phyloP scores from a whole-genome alignment of 2,888 invertebrate genomes.

The Clivina fossor region DNA sequence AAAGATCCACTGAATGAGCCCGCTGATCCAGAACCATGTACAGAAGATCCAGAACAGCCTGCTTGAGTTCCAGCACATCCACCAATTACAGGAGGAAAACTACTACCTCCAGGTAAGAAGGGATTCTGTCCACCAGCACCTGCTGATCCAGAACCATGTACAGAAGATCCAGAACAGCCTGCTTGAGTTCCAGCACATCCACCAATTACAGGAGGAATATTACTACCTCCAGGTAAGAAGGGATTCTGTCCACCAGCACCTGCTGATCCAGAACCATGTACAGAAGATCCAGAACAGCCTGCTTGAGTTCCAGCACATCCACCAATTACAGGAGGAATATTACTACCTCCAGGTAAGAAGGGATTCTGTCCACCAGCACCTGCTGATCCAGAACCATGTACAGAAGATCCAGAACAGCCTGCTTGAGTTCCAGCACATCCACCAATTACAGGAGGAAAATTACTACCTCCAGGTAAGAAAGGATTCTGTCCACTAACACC shows the following conservation, averaged over 20 bases:
- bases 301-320: conserved; percentile 11
- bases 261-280: neutral
- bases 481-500: conserved; percentile 46
- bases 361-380: conserved; percentile 41
- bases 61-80: too few species aligned
- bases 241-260: neutral
- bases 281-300: conserved; percentile 5
- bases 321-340: too few species aligned
- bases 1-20: conserved; percentile 1
- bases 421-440: conserved; percentile 10
- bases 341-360: conserved; percentile 43
- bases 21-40: neutral
- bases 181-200: conserved; percentile 5
- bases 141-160: neutral
- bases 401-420: neutral
- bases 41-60: conserved; percentile 6
- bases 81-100: too few species aligned
- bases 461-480: conserved; percentile 49
- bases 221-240: neutral
- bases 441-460: neutral
- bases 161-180: conserved; percentile 5
- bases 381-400: neutral
- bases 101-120: neutral
- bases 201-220: neutral
- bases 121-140: conserved; percentile 3